Evolutionary conservation across 53 echinoderm and acorn worm species (phyloP), one percentile per base, ranked within the genome.

Genomic region (Mesocentrotus franciscanus): DNA sequence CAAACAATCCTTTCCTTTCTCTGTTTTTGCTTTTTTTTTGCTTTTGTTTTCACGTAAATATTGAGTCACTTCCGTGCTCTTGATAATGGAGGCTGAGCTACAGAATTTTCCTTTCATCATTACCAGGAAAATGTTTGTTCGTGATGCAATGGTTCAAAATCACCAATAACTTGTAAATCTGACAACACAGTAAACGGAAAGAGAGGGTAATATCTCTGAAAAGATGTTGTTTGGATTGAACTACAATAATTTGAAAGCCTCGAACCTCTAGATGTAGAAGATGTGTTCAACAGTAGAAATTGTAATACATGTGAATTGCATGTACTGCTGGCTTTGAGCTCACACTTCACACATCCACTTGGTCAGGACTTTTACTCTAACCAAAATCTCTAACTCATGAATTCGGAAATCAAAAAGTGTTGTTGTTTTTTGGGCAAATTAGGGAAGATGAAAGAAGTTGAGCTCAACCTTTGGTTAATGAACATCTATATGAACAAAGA

Each of bases 401-500:
- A 15, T 76, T 76, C 76, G 11, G 30, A 76, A 76, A 0, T 14
- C 11, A 76, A 64, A 64, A 64, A 4, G 6, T 64, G 64, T 49
- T 49, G 49, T 8, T 2, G 12, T 64, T 15, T 18, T 35, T 39
- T 39, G 18, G 5, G 29, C 18, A 81, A 81, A 36, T 22, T 39
- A 39, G 17, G 42, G 42, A 81, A 81, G 18, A 42, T 39, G 81
- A 42, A 81, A 81, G 18, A 81, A 20, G 36, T 18, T 81, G 81
- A 81, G 81, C 81, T 39, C 81, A 81, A 42, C 22, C 42, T 59
- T 27, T 58, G 27, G 30, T 60, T 90, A 60, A 90, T 90, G 58
- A 27, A 90, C 90, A 60, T 14, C 90, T 60, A 90, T 14, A 90
- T 60, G 90, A 60, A 60, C n/a, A 60, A 58, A 60, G 32, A 56